Evolutionary conservation across 2,797 vertebrate genomes (phyloP).

Genomic region (Ciconia nigra): DNA sequence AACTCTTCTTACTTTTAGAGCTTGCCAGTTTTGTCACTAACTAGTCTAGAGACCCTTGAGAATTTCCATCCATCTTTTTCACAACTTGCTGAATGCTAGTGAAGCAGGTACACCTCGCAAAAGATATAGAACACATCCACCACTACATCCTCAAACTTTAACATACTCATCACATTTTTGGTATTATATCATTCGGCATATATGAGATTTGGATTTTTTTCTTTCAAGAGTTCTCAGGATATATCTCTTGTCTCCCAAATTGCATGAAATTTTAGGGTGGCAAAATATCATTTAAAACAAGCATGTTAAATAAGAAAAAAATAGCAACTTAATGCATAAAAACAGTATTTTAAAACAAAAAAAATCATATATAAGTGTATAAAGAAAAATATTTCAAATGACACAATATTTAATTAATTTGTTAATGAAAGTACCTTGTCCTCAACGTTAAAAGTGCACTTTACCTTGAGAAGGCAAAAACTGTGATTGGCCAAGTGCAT

Average conservation of each 20-base stretch:
- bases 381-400: not conserved
- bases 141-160: fast-evolving
- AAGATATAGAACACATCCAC: not conserved
- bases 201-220: not conserved
- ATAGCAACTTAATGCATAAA: not conserved
- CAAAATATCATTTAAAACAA: not conserved
- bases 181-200: not conserved
- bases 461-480: not conserved
- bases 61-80: not conserved
- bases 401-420: not conserved
- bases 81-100: not conserved
- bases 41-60: not conserved
- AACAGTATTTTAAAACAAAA: not conserved
- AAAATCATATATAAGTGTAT: not conserved
- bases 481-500: not conserved
- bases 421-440: not conserved
- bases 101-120: not conserved
- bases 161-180: not conserved
- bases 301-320: not conserved
- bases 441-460: not conserved
- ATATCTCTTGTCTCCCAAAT: not conserved
- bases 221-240: not conserved
- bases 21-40: not conserved
- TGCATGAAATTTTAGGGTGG: not conserved
- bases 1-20: not conserved